phyloP scores from a whole-genome alignment of 2,888 invertebrate species.

The Latheticus oryzae region DNA sequence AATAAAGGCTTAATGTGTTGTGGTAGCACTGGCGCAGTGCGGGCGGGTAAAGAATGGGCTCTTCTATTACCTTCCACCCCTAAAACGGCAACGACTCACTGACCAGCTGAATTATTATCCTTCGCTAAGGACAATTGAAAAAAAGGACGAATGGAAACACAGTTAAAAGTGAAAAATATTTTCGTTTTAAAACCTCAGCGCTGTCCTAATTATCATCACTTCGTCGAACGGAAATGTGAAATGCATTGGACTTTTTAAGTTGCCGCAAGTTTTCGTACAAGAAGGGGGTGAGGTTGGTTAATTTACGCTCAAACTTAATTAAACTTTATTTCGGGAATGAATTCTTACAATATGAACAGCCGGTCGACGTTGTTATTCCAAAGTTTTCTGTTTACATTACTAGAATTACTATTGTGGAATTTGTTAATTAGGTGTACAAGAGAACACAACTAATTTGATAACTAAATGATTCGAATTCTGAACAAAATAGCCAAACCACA shows the following conservation, averaged over 20 bases:
- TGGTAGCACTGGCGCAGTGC: slow-evolving; percentile 53
- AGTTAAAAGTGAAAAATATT: slow-evolving; percentile 40
- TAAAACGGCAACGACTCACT: slow-evolving; percentile 49
- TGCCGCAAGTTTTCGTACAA: slow-evolving; percentile 20
- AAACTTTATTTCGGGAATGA: slow-evolving; percentile 34
- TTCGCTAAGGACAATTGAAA: slow-evolving; percentile 51
- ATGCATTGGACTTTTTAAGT: slow-evolving; percentile 6
- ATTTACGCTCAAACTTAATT: slow-evolving; percentile 38
- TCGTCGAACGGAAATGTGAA: slow-evolving; percentile 22
- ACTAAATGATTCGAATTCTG: slow-evolving; percentile 10
- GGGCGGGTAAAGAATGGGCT: slow-evolving; percentile 50
- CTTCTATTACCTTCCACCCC: slow-evolving; percentile 48
- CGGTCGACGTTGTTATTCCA: slow-evolving; percentile 32
- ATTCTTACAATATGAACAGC: slow-evolving; percentile 31
- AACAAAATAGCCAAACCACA: background rate
- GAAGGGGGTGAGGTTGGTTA: slow-evolving; percentile 14
- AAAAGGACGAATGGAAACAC: slow-evolving; percentile 41
- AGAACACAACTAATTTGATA: slow-evolving; percentile 16
- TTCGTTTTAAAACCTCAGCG: slow-evolving; percentile 13
- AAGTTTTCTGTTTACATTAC: slow-evolving; percentile 34
- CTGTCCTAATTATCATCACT: slow-evolving; percentile 22
- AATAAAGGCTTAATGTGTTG: slow-evolving; percentile 53
- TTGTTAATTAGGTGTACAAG: slow-evolving; percentile 24
- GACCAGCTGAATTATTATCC: slow-evolving; percentile 51
- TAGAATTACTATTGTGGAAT: slow-evolving; percentile 26